Evolutionary conservation across 1,140 invertebrate genomes (phyloP), one percentile per base, ranked within the genome.

Genomic region (Drosophila nikananu): DNA sequence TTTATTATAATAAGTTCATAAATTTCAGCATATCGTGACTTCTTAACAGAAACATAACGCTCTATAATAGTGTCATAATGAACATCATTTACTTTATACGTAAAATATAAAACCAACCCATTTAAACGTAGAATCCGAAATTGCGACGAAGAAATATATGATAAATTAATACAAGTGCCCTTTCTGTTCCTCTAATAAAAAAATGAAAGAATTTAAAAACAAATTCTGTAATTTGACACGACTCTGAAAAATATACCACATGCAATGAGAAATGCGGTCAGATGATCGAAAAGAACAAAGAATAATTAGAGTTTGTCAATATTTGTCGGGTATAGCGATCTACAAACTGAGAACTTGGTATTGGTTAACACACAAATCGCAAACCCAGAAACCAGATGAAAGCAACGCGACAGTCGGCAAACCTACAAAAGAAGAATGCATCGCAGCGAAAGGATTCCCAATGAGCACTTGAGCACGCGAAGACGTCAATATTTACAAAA

Each of bases 401-500:
- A 87, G 68, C 15, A 51, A 67, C 42, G 65, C 76, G 78, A 39
- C 44, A 51, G 35, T 23, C 35, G 68, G 62, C 51, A 51, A 32
- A 61, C 19, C 39, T 30, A 58, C 51, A 77, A 57, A 67, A 27
- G 32, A 27, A 39, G 68, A 46, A 55, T 66, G 59, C 57, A 48
- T 19, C 37, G 59, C 63, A 62, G 17, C 55, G 78, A 89, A 89
- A 89, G 86, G 86, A 89, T 89, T 86, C 54, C 86, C 74, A 54
- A 71, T 37, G 71, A 46, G 60, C 78, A 84, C 87, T 83, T 81
- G 74, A 77, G 78, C 77, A 80, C 78, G 84, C 70, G 41, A 64
- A 90, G 71, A 84, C 67, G 75, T 86, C 76, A 89, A 90, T 89
- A 90, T 89, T 90, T 74, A 83, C 81, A 60, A 39, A 89, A 91